A percentile compares a stretch with the other conserved stretches of the same genome.
Evolutionary conservation across 2,113 vertebrate genomes (phyloP).

Genomic region (Megaceryle torquata): DNA sequence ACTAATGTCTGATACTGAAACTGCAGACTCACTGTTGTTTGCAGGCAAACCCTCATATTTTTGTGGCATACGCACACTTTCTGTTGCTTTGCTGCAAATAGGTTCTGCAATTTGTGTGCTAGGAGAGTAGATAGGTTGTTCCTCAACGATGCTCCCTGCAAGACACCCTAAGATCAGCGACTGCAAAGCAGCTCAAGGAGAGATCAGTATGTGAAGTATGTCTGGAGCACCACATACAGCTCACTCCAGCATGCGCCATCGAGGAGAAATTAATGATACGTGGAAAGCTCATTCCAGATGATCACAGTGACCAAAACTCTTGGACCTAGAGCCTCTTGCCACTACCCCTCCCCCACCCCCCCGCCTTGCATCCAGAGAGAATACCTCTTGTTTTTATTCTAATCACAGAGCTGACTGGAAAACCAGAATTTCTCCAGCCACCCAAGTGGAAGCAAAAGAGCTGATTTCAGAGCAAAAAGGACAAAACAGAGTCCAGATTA

Average conservation of each 20-base stretch:
- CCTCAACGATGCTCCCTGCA: background rate
- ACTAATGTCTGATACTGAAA: background rate
- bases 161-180: background rate
- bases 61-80: background rate
- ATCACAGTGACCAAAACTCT: conserved; percentile 55
- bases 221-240: conserved; percentile 46
- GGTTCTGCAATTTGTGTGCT: background rate
- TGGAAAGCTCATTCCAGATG: conserved; percentile 59
- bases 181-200: conserved; percentile 7
- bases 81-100: background rate
- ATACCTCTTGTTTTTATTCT: conserved; percentile 34
- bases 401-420: conserved; percentile 32
- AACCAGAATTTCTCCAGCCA: conserved; percentile 37
- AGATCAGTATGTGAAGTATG: conserved; percentile 65
- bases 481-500: background rate
- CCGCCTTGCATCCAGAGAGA: background rate
- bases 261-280: conserved; percentile 47
- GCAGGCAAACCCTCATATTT: background rate
- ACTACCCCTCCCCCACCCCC: accelerated
- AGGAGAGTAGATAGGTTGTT: accelerated
- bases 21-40: background rate
- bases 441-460: conserved; percentile 37
- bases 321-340: background rate
- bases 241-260: background rate
- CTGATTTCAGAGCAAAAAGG: conserved; percentile 4